Evolutionary conservation across 2,888 invertebrate genomes (phyloP), one percentile per base, ranked within the genome.

Genomic region (Himalopsyche tibetana): DNA sequence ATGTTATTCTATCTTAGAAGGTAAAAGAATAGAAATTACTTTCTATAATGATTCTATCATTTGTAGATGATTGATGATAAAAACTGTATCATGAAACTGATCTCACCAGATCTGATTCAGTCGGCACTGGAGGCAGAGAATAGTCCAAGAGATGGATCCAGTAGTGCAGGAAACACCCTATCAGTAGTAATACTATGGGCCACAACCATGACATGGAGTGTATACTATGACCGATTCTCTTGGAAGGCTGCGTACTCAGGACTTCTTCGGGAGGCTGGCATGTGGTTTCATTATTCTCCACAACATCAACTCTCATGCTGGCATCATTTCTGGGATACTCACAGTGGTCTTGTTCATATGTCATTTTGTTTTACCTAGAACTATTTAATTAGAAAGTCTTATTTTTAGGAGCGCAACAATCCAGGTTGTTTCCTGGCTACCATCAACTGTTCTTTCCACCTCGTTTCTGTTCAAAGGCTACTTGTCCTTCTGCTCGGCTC

Each of bases 161-260:
- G 83, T 88, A 88, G 51, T 84, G 87, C 2, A 86, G 55, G 8
- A 87, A 55, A 19, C 81, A 83, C 2, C 88, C 88, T 11, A 80
- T 4, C 38, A 51, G 17, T 28, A 88, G 80, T 40, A 82, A 80
- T 3, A 84, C 9, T 17, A 88, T 15, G 6, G 88, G 85, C 87
- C 87, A 87, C 5, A 40, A 38, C 88, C 87, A 87, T 15, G 88
- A 84, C 8, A 87, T 40, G n/a, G 86, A 83, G 85, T 87, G 87
- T 9, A 83, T 56, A 80, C 83, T 87, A 5, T 80, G 63, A 15
- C 82, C 17, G 55, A 38, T 40, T 40, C 63, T 19, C 19, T 28
- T 28, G 2, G 63, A 28, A 11, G 63, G 19, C 28, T 63, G 19
- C 11, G 11, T 11, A 0, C 3, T 19, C n/a, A 28, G 15, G 19